Evolutionary conservation across 92 coral and sea anemone species (phyloP).

Genomic region (Actinostola sp.): DNA sequence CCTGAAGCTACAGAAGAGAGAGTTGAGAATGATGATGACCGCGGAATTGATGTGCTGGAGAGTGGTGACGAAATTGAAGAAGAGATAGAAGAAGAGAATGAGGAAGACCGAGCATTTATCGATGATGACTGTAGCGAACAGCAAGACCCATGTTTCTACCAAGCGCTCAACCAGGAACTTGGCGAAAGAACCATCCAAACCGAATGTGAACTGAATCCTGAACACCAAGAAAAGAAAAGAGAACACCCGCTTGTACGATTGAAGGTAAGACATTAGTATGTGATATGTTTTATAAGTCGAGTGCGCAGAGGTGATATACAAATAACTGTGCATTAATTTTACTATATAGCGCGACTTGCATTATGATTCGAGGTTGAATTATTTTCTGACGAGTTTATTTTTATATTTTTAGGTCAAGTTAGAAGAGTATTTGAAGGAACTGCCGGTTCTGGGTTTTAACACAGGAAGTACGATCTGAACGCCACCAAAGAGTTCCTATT

Average conservation of each 20-base stretch:
- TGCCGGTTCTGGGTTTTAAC: conserved; percentile 49
- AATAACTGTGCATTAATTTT: too few species aligned
- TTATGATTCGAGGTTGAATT: too few species aligned
- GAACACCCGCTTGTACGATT: too few species aligned
- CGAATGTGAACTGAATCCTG: too few species aligned
- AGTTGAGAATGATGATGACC: neutral
- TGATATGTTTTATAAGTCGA: too few species aligned
- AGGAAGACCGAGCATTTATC: conserved; percentile 30
- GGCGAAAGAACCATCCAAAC: conserved; percentile 2
- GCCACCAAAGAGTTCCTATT: conserved; percentile 31
- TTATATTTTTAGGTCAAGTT: conserved; percentile 19
- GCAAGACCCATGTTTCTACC: conserved; percentile 22
- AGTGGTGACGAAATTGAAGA: conserved; percentile 47
- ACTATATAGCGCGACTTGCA: too few species aligned
- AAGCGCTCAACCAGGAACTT: conserved; percentile 17
- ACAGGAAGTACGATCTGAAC: conserved; percentile 59
- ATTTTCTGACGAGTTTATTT: too few species aligned
- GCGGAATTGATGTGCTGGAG: neutral
- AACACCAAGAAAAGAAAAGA: conserved; percentile 1
- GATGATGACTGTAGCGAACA: conserved; percentile 20
- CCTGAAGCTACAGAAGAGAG: conserved; percentile 8
- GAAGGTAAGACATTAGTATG: too few species aligned
- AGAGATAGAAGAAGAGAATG: conserved; percentile 20
- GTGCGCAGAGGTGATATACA: too few species aligned
- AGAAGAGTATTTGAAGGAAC: conserved; percentile 36